Percentiles rank a stretch among this genome's conserved stretches.
Evolutionary conservation across 2,888 invertebrate genomes (phyloP).

Genomic region (Agrotis puta): DNA sequence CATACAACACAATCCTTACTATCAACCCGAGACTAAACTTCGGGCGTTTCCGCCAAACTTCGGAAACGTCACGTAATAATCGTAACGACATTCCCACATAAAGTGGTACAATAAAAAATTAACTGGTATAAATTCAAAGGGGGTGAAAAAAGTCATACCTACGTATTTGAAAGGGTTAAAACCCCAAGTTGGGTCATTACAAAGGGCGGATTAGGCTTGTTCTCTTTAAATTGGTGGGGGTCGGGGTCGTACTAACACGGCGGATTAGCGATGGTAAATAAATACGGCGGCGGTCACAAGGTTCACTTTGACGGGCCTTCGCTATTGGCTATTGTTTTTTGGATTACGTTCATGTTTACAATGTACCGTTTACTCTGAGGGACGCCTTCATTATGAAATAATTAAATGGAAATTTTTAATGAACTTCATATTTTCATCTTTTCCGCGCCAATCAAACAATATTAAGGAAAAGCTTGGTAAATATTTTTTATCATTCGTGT

Average conservation of each 20-base stretch:
- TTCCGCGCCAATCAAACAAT: not conserved
- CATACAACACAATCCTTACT: slow-evolving; percentile 34
- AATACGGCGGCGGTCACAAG: slow-evolving; percentile 63
- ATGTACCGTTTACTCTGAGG: slow-evolving; percentile 43
- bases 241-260: slow-evolving; percentile 68
- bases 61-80: slow-evolving; percentile 57
- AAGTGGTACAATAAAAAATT: slow-evolving; percentile 65
- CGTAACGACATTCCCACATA: slow-evolving; percentile 55
- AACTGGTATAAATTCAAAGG: slow-evolving; percentile 70
- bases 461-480: too few relatives aligned
- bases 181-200: slow-evolving; percentile 74
- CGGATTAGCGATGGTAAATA: slow-evolving; percentile 71
- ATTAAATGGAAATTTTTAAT: slow-evolving; percentile 36
- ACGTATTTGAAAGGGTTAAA: slow-evolving; percentile 66
- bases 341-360: slow-evolving; percentile 54
- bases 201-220: slow-evolving; percentile 77
- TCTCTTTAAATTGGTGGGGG: slow-evolving; percentile 75
- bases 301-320: slow-evolving; percentile 60
- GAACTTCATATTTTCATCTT: not conserved
- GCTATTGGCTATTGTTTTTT: slow-evolving; percentile 61
- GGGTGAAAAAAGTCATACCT: slow-evolving; percentile 67
- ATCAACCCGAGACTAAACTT: slow-evolving; percentile 47
- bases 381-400: slow-evolving; percentile 38
- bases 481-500: not conserved
- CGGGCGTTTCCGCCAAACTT: slow-evolving; percentile 53